These are phyloP conservation scores for Coryphaenoides rupestris DNA, from an alignment of 2,113 vertebrate species.

Conservation along the genomic window DNA sequence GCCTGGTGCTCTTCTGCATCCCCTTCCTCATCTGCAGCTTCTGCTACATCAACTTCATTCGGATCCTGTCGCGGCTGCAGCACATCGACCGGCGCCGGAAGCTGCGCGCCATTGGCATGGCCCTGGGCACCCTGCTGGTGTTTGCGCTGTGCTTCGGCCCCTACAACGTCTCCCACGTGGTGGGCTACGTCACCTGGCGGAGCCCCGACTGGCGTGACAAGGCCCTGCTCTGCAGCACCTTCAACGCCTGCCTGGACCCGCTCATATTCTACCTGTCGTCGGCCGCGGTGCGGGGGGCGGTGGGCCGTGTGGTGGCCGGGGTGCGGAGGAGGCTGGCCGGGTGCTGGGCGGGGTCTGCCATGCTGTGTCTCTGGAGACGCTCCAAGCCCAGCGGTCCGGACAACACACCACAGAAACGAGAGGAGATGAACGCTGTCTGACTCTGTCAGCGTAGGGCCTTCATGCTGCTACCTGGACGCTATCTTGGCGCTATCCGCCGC, in stretches of 20 bases:
- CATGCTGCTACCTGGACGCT: no score
- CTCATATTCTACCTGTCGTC: conserved; percentile 89
- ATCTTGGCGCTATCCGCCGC: no score
- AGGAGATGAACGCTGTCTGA: conserved; percentile 48
- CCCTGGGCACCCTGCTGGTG: conserved; percentile 73
- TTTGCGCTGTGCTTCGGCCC: conserved; percentile 82
- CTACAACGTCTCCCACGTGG: conserved; percentile 85
- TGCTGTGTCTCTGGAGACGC: neutral
- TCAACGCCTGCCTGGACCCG: conserved; percentile 85
- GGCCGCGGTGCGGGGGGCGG: conserved; percentile 65
- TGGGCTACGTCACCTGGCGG: conserved; percentile 63
- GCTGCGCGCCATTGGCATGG: conserved; percentile 72
- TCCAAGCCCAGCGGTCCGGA: conserved; percentile 34
- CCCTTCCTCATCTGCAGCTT: conserved; percentile 74
- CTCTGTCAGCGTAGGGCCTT: neutral
- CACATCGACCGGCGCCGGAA: conserved; percentile 66
- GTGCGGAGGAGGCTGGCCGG: conserved; percentile 30
- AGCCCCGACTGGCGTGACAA: conserved; percentile 77
- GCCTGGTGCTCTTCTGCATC: conserved; percentile 78
- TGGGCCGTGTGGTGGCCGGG: conserved; percentile 47
- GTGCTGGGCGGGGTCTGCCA: conserved; percentile 29
- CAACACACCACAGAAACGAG: conserved; percentile 53
- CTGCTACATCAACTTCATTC: conserved; percentile 77
- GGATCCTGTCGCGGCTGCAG: conserved; percentile 66
- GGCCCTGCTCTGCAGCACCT: conserved; percentile 79